These are phyloP conservation scores for Jordanella pulchra DNA, from an alignment of 2,797 vertebrate species.

Conservation along the genomic window DNA sequence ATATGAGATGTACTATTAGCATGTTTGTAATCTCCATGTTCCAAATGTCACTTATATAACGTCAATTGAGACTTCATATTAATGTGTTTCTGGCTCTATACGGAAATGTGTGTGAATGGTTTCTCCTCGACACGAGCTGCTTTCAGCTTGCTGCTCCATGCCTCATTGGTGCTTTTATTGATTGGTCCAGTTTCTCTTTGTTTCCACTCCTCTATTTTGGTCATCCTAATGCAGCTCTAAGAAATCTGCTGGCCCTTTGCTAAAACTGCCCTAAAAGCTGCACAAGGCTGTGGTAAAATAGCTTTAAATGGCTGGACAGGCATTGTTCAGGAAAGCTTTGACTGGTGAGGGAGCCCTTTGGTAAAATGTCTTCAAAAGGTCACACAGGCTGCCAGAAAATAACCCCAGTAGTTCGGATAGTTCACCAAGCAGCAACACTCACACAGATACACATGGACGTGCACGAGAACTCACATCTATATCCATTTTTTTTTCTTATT, in stretches of 20 bases:
- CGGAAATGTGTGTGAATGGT: slow-evolving; percentile 28
- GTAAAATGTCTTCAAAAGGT: slow-evolving; percentile 77
- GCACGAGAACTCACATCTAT: slow-evolving; percentile 3
- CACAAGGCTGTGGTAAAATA: slow-evolving; percentile 70
- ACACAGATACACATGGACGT: not conserved
- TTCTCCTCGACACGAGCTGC: slow-evolving; percentile 31
- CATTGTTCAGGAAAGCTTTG: slow-evolving; percentile 53
- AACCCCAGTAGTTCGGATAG: slow-evolving; percentile 48
- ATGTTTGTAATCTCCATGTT: not conserved
- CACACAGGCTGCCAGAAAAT: slow-evolving; percentile 59
- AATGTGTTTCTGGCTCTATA: not conserved
- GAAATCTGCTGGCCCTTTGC: slow-evolving; percentile 76
- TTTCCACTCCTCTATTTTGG: slow-evolving; percentile 74
- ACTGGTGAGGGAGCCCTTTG: slow-evolving; percentile 70
- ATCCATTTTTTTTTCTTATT: slow-evolving; percentile 8
- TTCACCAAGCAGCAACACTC: slow-evolving; percentile 40
- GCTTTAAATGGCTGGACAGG: slow-evolving; percentile 69
- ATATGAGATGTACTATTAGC: too few species aligned
- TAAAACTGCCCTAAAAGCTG: slow-evolving; percentile 69
- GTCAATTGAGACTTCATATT: slow-evolving; percentile 17
- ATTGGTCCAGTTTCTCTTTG: slow-evolving; percentile 80
- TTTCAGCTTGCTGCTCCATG: slow-evolving; percentile 75
- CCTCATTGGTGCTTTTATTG: slow-evolving; percentile 80
- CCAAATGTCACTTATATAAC: not conserved
- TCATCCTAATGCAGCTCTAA: slow-evolving; percentile 65